phyloP scores from a whole-genome alignment of 2,113 vertebrate genomes.

The Phyllostomus discolor region DNA sequence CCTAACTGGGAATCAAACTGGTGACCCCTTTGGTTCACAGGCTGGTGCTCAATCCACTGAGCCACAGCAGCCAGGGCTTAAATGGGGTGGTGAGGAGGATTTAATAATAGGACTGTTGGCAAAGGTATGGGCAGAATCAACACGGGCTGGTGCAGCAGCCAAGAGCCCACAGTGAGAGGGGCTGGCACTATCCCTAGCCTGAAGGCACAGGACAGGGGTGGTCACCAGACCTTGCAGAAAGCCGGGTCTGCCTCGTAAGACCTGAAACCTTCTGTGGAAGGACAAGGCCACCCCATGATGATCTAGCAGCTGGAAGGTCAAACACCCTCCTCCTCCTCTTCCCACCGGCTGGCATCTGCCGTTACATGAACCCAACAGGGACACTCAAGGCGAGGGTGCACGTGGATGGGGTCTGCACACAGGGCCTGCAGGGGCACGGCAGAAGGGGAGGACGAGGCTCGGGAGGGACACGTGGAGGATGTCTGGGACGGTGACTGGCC shows the following conservation, averaged over 20 bases:
- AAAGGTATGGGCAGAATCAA: neutral
- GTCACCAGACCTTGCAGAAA: neutral
- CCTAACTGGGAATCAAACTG: no score
- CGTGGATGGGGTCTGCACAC: no score
- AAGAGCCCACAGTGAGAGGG: neutral
- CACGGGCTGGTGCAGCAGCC: neutral
- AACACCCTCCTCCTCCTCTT: neutral
- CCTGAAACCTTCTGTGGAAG: neutral
- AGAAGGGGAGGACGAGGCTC: neutral
- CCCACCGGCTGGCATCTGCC: neutral
- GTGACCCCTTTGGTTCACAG: no score
- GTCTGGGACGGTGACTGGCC: neutral
- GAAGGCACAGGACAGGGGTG: neutral
- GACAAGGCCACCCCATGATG: neutral
- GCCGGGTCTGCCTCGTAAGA: neutral
- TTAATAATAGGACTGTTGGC: no score
- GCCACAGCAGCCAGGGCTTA: no score
- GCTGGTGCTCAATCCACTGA: no score
- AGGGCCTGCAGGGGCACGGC: neutral
- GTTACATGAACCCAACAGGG: neutral
- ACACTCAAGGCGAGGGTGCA: rapidly evolving
- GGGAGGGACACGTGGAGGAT: neutral
- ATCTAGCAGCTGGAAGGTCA: neutral
- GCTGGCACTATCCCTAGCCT: neutral
- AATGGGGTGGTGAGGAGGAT: neutral